Conservation (phyloP, 2,888 invertebrate genomes). For the Tenthredo notha region DNA sequence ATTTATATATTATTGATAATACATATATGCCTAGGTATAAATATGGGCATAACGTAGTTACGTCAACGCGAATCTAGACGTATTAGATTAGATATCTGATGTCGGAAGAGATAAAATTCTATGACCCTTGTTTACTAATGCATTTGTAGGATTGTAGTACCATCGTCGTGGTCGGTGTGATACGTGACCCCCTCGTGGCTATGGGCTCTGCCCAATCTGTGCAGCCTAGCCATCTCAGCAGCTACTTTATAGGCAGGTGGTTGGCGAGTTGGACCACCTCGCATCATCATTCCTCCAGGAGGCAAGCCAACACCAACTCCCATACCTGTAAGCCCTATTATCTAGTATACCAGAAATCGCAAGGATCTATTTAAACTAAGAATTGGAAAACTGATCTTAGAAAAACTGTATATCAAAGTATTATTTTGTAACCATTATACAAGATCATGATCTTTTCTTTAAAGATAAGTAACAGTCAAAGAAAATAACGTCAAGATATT, state of each 20-base stretch:
- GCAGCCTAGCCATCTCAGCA: slow-evolving; percentile 91
- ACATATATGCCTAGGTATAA: neutral
- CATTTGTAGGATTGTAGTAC: slow-evolving; percentile 68
- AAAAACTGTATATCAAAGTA: neutral
- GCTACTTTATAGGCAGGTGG: slow-evolving; percentile 92
- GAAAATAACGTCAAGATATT: neutral
- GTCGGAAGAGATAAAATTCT: slow-evolving; percentile 20
- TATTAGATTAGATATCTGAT: neutral
- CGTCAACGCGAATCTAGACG: neutral
- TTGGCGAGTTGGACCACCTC: slow-evolving; percentile 79
- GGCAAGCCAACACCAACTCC: slow-evolving; percentile 60
- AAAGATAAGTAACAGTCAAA: neutral
- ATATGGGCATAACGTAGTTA: slow-evolving; percentile 3
- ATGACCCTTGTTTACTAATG: slow-evolving; percentile 48
- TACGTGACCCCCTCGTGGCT: slow-evolving; percentile 92
- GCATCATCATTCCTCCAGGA: slow-evolving; percentile 51
- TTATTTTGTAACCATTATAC: neutral
- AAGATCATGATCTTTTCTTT: neutral
- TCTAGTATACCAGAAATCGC: slow-evolving; percentile 47
- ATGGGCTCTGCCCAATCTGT: slow-evolving; percentile 90
- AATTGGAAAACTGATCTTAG: neutral
- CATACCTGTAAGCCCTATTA: slow-evolving; percentile 57
- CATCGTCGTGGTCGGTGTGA: slow-evolving; percentile 85
- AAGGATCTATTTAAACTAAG: neutral
- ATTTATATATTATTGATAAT: neutral